Evolutionary conservation across 2,113 vertebrate species (phyloP), one percentile per base, ranked within the genome.

Genomic region (Myrmecobius fasciatus): DNA sequence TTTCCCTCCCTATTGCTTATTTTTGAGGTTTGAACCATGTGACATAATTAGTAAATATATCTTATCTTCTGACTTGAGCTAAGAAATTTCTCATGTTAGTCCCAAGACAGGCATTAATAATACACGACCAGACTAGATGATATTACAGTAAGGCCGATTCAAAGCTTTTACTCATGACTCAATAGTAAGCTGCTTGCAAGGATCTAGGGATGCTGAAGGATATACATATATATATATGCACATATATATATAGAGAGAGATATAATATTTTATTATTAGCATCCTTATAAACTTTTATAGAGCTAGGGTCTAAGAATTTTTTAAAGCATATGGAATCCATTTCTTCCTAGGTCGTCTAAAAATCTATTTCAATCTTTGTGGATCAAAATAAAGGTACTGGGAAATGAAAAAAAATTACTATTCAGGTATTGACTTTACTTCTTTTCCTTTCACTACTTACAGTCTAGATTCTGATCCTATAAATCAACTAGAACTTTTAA

Each of bases 1-100:
- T 90, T 47, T 90, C 89, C 25, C 10, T 90, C 9, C 48, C 25
- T 31, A 5, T 48, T 60, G 91, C 47, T 28, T 14, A 12, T 46
- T 22, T 91, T 43, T 5, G 52, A 90, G 88, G 67, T 4, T 7
- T 17, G 17, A 6, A 49, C 52, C 48, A 90, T 17, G 47, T 60
- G 0, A 26, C 0, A 0, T 3, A 20, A 52, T 56, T 8, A 12
- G 43, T 24, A 11, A 26, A 31, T 43, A 1, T 9, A 26, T 51
- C 25, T 52, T 0, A 6, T 36, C 60, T 25, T 52, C 51, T 28
- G n/a, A 49, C n/a, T 75, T 91, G 20, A 25, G 9, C n/a, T 8
- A 53, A 25, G 0, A 83, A 83, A 43, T 83, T 25, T 36, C 52
- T 24, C 52, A 46, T 2, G 0, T 4, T 48, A 47, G 95, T 28